These are phyloP conservation scores for Antrozous pallidus DNA, from an alignment of 2,797 vertebrate species.

Conservation along the genomic window DNA sequence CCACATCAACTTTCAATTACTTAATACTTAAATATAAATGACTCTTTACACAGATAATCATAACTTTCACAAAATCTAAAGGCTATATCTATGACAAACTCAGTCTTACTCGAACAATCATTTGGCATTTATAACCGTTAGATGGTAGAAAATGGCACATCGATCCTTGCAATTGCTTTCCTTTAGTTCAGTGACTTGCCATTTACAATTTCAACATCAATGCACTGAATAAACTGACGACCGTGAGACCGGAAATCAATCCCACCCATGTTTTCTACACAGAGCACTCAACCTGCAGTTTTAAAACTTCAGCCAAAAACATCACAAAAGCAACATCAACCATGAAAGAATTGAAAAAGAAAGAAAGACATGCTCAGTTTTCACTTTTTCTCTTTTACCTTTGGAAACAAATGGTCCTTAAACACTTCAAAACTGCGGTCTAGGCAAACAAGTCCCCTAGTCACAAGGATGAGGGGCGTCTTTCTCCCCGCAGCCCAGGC, in stretches of 20 bases:
- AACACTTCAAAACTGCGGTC: constrained; percentile 46
- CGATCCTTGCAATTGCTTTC: not conserved
- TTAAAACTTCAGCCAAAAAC: constrained; percentile 48
- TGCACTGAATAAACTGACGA: not conserved
- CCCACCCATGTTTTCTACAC: not conserved
- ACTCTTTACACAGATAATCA: not conserved
- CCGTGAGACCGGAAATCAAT: not conserved
- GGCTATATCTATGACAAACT: not conserved
- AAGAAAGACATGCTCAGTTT: not conserved
- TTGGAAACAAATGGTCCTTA: constrained; percentile 61
- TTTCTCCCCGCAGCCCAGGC: constrained; percentile 54
- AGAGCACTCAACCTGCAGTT: not conserved
- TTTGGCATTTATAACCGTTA: not conserved
- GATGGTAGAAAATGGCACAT: not conserved
- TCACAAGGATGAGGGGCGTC: constrained; percentile 18
- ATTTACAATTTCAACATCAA: not conserved
- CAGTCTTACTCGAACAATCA: not conserved
- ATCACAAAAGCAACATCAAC: not conserved
- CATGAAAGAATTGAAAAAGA: not conserved
- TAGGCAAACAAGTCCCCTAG: constrained; percentile 48
- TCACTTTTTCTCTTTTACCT: constrained; percentile 77
- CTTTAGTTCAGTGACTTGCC: not conserved
- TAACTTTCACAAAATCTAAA: constrained; percentile 23
- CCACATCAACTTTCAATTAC: not conserved
- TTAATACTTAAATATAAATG: not conserved